Evolutionary conservation across 2,797 vertebrate species (phyloP).

Genomic region (Discoglossus pictus): DNA sequence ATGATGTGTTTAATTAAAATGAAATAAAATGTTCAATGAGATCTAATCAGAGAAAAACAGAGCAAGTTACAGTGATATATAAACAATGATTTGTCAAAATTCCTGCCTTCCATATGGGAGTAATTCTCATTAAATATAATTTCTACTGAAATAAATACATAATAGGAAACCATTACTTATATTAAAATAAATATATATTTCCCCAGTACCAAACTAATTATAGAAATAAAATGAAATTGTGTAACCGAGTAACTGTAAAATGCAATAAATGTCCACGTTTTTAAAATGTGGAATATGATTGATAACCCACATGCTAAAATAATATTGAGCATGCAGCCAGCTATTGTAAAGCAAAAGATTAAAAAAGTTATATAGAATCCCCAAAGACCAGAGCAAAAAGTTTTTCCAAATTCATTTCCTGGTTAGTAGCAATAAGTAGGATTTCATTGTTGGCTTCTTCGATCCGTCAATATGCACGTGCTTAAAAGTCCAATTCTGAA

Average conservation of each 20-base stretch:
- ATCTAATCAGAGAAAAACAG: not conserved
- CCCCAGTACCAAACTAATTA: slow-evolving; percentile 40
- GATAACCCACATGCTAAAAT: slow-evolving; percentile 48
- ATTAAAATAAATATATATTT: slow-evolving; percentile 32
- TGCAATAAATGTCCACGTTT: slow-evolving; percentile 43
- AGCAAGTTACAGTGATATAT: slow-evolving; percentile 25
- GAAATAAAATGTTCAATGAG: slow-evolving; percentile 10
- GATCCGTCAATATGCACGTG: slow-evolving; percentile 8
- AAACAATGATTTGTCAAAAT: slow-evolving; percentile 40
- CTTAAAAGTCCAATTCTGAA: not conserved
- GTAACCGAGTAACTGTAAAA: slow-evolving; percentile 42
- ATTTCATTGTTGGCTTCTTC: slow-evolving; percentile 36
- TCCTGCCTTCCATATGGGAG: slow-evolving; percentile 24
- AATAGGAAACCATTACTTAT: slow-evolving; percentile 47
- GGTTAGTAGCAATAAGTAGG: slow-evolving; percentile 42
- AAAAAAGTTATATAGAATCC: slow-evolving; percentile 41
- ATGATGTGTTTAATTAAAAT: slow-evolving; percentile 45
- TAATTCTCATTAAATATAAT: slow-evolving; percentile 41
- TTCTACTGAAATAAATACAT: slow-evolving; percentile 48
- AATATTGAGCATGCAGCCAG: slow-evolving; percentile 18
- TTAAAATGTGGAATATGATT: slow-evolving; percentile 50
- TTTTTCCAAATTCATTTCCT: slow-evolving; percentile 48
- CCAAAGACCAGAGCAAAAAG: slow-evolving; percentile 10
- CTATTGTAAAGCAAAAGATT: slow-evolving; percentile 46
- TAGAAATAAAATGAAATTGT: slow-evolving; percentile 44